A percentile compares a stretch with the other conserved stretches of the same genome.
Evolutionary conservation across 2,888 invertebrate genomes (phyloP).

Genomic region (Dascillus cervinus): DNA sequence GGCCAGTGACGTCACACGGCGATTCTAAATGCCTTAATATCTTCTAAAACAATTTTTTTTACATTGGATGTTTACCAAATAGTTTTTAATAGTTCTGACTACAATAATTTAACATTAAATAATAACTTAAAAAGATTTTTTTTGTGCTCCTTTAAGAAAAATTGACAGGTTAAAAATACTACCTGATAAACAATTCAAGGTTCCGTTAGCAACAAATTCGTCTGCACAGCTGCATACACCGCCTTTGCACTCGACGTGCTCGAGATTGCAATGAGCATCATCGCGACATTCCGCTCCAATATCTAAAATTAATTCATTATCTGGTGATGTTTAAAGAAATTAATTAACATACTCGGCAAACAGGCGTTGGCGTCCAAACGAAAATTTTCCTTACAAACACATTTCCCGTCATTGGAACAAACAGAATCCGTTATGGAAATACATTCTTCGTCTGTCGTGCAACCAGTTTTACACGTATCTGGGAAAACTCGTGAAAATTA

Average conservation of each 20-base stretch:
- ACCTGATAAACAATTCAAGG: slow-evolving; percentile 5
- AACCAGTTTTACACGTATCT: slow-evolving; percentile 1
- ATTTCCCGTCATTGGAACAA: slow-evolving; percentile 4
- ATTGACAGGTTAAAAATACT: too few species aligned
- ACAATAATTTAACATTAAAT: too few species aligned
- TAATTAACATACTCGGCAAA: slow-evolving; percentile 9
- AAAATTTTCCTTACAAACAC: slow-evolving; percentile 6
- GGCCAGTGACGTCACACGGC: too few species aligned
- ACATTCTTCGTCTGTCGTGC: slow-evolving; percentile 6
- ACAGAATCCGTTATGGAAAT: slow-evolving; percentile 4
- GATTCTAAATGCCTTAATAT: too few species aligned
- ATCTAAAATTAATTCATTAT: slow-evolving; percentile 5
- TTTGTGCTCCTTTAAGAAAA: too few species aligned
- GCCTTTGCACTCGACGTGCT: slow-evolving; percentile 2
- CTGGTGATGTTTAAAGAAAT: neutral
- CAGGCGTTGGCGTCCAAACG: slow-evolving; percentile 3
- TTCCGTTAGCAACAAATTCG: slow-evolving; percentile 3
- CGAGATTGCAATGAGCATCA: slow-evolving; percentile 2
- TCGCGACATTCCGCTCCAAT: slow-evolving; percentile 6
- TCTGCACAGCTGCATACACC: slow-evolving; percentile 3
- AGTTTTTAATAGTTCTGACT: too few species aligned
- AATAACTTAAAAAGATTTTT: too few species aligned
- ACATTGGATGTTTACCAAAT: too few species aligned
- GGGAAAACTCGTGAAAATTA: slow-evolving; percentile 1
- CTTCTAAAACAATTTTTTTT: too few species aligned